A percentile compares a stretch with the other conserved stretches of the same genome.
These are phyloP conservation scores for Pangasius larnaudii DNA, from an alignment of 2,797 vertebrate species.

Conservation along the genomic window DNA sequence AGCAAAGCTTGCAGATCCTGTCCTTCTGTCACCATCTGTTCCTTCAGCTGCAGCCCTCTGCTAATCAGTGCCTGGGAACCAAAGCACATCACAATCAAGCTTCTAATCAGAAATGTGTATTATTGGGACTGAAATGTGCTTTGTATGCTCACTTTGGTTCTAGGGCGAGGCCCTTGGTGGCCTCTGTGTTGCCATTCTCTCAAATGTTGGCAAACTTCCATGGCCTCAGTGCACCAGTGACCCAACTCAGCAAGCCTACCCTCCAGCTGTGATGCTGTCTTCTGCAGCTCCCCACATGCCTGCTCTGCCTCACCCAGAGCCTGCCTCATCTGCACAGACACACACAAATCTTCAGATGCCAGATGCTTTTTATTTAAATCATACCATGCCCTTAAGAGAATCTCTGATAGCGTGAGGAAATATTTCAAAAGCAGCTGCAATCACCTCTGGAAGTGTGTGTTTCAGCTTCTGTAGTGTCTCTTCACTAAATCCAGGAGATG, in stretches of 20 bases:
- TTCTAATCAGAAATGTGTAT: background rate
- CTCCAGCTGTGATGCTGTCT: slow-evolving; percentile 62
- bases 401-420: background rate
- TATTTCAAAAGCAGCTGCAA: background rate
- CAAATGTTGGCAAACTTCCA: slow-evolving; percentile 60
- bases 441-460: slow-evolving; percentile 65
- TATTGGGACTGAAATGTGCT: background rate
- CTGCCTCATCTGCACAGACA: slow-evolving; percentile 51
- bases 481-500: slow-evolving; percentile 55
- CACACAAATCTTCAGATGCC: background rate
- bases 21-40: slow-evolving; percentile 69
- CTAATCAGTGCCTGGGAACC: slow-evolving; percentile 69
- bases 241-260: slow-evolving; percentile 66
- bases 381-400: background rate
- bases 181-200: slow-evolving; percentile 51
- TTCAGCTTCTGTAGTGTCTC: slow-evolving; percentile 56
- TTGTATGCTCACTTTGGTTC: slow-evolving; percentile 53
- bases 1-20: slow-evolving; percentile 65
- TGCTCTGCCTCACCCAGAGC: slow-evolving; percentile 60
- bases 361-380: background rate
- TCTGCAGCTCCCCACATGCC: slow-evolving; percentile 65
- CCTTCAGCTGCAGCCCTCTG: slow-evolving; percentile 69
- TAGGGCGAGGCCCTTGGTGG: slow-evolving; percentile 29
- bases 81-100: slow-evolving; percentile 5
- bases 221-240: slow-evolving; percentile 66